phyloP scores from a whole-genome alignment of 2,113 vertebrate genomes.

The Apteryx mantelli region DNA sequence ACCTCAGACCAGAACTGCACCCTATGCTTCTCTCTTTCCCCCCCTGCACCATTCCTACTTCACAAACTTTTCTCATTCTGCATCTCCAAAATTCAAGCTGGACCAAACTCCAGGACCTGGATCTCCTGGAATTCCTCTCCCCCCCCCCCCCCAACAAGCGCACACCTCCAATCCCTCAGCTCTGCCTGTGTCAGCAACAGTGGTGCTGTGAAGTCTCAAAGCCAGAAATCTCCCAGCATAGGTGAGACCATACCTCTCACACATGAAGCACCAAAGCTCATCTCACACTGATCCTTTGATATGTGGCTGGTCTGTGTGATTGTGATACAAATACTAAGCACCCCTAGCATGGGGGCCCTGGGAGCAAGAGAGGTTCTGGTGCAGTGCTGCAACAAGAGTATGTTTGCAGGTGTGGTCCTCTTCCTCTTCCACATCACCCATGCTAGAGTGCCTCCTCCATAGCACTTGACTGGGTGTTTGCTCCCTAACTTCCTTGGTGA shows the following conservation, averaged over 20 bases:
- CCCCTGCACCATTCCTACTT: not conserved
- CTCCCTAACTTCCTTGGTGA: not conserved
- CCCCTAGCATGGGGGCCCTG: not conserved
- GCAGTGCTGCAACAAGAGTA: not conserved
- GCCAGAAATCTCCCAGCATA: not conserved
- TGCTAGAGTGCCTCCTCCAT: not conserved
- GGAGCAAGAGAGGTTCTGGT: not conserved
- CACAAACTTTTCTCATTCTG: not conserved
- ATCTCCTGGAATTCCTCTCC: not conserved
- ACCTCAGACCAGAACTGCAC: not conserved
- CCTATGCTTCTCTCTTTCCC: not conserved
- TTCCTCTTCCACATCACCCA: not conserved
- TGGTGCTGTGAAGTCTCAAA: not conserved
- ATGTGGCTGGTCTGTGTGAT: not conserved
- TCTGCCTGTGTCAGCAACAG: not conserved
- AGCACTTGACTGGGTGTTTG: not conserved
- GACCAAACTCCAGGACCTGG: no score
- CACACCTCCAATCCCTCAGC: no score
- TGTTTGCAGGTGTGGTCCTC: not conserved
- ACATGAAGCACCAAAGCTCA: not conserved
- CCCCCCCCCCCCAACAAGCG: not conserved
- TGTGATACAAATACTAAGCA: not conserved
- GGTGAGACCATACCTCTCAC: not conserved
- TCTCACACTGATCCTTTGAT: not conserved
- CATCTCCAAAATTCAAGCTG: not conserved